These are phyloP conservation scores for Notodromas monacha DNA, from an alignment of 2,888 invertebrate genomes.

Conservation along the genomic window DNA sequence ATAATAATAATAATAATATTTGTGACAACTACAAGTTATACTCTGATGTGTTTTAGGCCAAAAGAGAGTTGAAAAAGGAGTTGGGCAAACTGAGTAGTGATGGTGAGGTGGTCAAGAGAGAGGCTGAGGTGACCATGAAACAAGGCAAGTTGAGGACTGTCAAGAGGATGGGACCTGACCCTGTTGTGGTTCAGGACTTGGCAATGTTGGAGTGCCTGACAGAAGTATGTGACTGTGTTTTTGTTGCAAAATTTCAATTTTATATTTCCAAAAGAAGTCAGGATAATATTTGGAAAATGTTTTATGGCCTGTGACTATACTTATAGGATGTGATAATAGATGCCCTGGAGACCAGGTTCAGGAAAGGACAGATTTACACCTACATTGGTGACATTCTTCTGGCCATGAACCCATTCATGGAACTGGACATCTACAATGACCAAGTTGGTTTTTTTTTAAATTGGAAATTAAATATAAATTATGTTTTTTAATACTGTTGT, in stretches of 20 bases:
- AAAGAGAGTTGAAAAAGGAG: slow-evolving; percentile 5
- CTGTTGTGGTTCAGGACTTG: slow-evolving; percentile 38
- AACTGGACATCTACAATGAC: slow-evolving; percentile 33
- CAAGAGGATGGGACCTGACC: slow-evolving; percentile 29
- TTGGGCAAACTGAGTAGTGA: slow-evolving; percentile 1
- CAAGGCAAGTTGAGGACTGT: slow-evolving; percentile 42
- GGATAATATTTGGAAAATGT: slow-evolving; percentile 5
- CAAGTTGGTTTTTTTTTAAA: slow-evolving; percentile 22
- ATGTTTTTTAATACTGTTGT: slow-evolving; percentile 27
- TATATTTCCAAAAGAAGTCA: neutral
- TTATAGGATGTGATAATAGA: slow-evolving; percentile 27
- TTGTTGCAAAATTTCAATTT: no score
- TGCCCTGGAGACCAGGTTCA: slow-evolving; percentile 33
- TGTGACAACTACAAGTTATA: no score
- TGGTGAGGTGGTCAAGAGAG: no score
- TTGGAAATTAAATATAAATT: slow-evolving; percentile 10
- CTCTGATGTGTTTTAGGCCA: no score
- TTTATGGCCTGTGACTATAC: slow-evolving; percentile 5
- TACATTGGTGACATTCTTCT: slow-evolving; percentile 49
- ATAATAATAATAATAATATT: no score
- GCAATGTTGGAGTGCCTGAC: slow-evolving; percentile 37
- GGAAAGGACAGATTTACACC: slow-evolving; percentile 37
- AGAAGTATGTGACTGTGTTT: slow-evolving; percentile 15
- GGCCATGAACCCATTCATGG: slow-evolving; percentile 45
- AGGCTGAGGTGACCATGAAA: slow-evolving; percentile 40